Conservation (phyloP, 64 coral and sea anemone species). For the Trachythela sp. region DNA sequence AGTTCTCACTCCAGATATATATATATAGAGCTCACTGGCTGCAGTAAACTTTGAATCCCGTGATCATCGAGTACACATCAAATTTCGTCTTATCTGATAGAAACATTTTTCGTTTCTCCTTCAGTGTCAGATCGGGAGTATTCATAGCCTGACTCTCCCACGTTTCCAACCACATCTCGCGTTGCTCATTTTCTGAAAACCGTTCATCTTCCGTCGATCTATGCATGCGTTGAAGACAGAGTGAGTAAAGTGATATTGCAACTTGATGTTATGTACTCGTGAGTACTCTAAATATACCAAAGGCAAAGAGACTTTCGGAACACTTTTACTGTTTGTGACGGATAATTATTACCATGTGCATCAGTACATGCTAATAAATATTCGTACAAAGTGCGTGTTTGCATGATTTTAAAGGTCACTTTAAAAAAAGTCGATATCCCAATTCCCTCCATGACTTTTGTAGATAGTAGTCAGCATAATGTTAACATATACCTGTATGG, state of each 20-base stretch:
- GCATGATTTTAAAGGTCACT: too few relatives aligned
- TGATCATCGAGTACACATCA: neutral
- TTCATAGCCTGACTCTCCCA: neutral
- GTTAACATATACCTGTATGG: neutral
- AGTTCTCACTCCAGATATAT: too few relatives aligned
- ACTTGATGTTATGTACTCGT: too few relatives aligned
- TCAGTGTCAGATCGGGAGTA: neutral
- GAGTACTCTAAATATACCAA: too few relatives aligned
- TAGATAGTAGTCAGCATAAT: neutral
- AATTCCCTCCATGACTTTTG: neutral
- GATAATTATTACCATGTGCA: too few relatives aligned
- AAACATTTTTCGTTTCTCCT: neutral
- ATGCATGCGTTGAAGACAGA: neutral
- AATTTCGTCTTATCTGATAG: neutral
- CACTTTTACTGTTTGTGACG: neutral
- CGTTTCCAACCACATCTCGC: neutral
- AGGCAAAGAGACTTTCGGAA: too few relatives aligned
- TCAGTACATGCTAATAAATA: too few relatives aligned
- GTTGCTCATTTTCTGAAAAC: neutral
- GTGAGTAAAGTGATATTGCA: too few relatives aligned
- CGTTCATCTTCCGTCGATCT: neutral
- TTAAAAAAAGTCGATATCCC: too few relatives aligned
- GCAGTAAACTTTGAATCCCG: conserved; percentile 10
- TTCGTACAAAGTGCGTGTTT: too few relatives aligned
- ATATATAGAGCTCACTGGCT: too few relatives aligned